A percentile compares a stretch with the other conserved stretches of the same genome.
phyloP scores from a whole-genome alignment of 2,888 invertebrate species.

The Ectobius pallidus region DNA sequence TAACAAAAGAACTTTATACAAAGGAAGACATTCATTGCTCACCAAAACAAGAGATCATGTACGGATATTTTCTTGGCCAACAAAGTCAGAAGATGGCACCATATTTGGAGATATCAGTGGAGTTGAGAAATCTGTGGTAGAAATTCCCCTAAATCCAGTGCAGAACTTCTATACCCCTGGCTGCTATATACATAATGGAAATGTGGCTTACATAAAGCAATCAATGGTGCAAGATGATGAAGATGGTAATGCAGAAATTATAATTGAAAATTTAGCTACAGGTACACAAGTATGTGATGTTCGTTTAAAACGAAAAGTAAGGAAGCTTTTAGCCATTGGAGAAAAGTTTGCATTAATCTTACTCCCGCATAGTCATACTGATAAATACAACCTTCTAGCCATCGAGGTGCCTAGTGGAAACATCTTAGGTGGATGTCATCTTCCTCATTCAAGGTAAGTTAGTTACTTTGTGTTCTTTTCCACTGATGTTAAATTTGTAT shows the following conservation, averaged over 20 bases:
- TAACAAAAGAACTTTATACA: slow-evolving; percentile 16
- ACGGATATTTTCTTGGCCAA: slow-evolving; percentile 32
- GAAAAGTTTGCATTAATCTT: slow-evolving; percentile 39
- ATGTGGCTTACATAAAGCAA: slow-evolving; percentile 35
- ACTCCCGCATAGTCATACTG: slow-evolving; percentile 21
- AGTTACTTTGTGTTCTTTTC: no score
- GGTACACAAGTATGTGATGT: slow-evolving; percentile 20
- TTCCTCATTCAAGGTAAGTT: slow-evolving; percentile 40
- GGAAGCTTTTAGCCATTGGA: slow-evolving; percentile 40
- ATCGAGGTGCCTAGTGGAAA: slow-evolving; percentile 29
- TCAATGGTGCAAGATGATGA: slow-evolving; percentile 31
- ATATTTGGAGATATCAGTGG: slow-evolving; percentile 17
- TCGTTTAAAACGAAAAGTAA: slow-evolving; percentile 25
- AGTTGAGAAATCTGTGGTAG: slow-evolving; percentile 28
- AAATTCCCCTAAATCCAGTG: slow-evolving; percentile 30
- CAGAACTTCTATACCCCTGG: slow-evolving; percentile 36
- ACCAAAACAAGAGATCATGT: slow-evolving; percentile 38
- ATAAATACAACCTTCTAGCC: slow-evolving; percentile 32
- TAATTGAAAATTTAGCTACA: slow-evolving; percentile 30
- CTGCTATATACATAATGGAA: slow-evolving; percentile 31
- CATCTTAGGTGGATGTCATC: slow-evolving; percentile 36
- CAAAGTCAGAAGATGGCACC: background rate
- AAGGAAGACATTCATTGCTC: slow-evolving; percentile 31
- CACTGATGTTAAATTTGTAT: no score
- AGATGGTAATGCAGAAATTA: slow-evolving; percentile 34